Evolutionary conservation across 2,113 vertebrate species (phyloP).

Genomic region (Clinocottus analis): DNA sequence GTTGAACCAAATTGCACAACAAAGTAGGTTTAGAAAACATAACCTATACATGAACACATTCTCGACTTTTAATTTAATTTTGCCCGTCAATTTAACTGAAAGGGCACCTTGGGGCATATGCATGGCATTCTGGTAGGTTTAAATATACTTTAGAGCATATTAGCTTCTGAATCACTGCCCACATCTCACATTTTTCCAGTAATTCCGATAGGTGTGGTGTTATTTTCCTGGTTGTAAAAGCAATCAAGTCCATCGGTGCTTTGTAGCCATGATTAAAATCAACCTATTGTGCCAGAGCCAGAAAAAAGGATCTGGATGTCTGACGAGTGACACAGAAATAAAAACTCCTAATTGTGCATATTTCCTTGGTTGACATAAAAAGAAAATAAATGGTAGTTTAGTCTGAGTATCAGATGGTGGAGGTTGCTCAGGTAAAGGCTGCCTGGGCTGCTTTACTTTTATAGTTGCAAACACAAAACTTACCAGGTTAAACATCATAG

Average conservation of each 20-base stretch:
- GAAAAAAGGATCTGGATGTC: neutral
- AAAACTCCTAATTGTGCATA: neutral
- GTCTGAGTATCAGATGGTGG: neutral
- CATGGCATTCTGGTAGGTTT: neutral
- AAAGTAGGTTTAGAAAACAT: neutral
- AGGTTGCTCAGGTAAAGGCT: neutral
- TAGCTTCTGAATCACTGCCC: neutral
- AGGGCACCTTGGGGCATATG: neutral
- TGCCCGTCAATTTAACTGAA: neutral
- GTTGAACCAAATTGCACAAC: conserved; percentile 19
- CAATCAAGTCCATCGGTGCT: neutral
- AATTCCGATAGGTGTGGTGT: neutral
- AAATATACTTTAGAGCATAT: neutral
- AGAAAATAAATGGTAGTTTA: neutral
- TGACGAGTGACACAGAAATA: neutral
- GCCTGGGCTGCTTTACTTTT: neutral
- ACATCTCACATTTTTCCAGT: neutral
- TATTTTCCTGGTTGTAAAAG: neutral
- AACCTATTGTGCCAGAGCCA: neutral
- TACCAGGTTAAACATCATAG: neutral
- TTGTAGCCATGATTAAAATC: neutral
- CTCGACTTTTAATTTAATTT: neutral
- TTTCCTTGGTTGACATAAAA: neutral
- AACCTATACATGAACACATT: neutral
- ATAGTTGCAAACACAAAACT: conserved; percentile 6